These are phyloP conservation scores for Arnoldichthys spilopterus DNA, from an alignment of 2,797 vertebrate species.

Conservation along the genomic window DNA sequence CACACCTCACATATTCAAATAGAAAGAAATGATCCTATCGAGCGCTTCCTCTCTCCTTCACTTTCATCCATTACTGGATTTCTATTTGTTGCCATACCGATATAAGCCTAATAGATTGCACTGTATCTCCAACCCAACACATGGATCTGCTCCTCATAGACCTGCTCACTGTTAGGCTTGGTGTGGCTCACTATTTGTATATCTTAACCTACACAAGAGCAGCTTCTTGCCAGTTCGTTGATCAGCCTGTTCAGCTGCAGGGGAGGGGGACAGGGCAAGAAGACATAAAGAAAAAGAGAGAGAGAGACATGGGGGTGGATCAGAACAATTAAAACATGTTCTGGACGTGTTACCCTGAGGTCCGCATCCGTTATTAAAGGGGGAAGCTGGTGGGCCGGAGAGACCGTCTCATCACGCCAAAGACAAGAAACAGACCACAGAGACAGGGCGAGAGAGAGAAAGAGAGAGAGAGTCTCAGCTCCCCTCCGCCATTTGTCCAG, in stretches of 20 bases:
- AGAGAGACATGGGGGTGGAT: not conserved
- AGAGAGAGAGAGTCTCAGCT: slow-evolving; percentile 5
- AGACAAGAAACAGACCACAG: not conserved
- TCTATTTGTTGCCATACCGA: slow-evolving; percentile 22
- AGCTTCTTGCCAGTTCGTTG: not conserved
- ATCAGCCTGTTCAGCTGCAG: not conserved
- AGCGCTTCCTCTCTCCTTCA: slow-evolving; percentile 40
- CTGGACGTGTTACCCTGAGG: slow-evolving; percentile 11
- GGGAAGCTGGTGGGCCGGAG: slow-evolving; percentile 3
- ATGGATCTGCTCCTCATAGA: not conserved
- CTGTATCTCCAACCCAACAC: not conserved
- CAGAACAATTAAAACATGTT: slow-evolving; percentile 10
- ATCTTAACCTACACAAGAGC: not conserved
- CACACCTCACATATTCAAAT: not conserved
- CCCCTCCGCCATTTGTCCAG: not conserved
- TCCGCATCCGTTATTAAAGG: slow-evolving; percentile 12
- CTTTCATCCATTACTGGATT: slow-evolving; percentile 22
- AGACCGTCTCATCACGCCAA: not conserved
- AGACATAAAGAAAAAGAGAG: too few species aligned
- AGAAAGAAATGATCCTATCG: slow-evolving; percentile 14
- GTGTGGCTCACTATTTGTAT: not conserved
- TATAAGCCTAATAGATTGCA: not conserved
- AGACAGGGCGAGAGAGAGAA: not conserved
- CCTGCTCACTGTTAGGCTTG: not conserved
- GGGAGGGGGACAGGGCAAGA: not conserved